A percentile compares a stretch with the other conserved stretches of the same genome.
phyloP scores from a whole-genome alignment of 2,113 vertebrate genomes.

The Leptocoma aspasia region DNA sequence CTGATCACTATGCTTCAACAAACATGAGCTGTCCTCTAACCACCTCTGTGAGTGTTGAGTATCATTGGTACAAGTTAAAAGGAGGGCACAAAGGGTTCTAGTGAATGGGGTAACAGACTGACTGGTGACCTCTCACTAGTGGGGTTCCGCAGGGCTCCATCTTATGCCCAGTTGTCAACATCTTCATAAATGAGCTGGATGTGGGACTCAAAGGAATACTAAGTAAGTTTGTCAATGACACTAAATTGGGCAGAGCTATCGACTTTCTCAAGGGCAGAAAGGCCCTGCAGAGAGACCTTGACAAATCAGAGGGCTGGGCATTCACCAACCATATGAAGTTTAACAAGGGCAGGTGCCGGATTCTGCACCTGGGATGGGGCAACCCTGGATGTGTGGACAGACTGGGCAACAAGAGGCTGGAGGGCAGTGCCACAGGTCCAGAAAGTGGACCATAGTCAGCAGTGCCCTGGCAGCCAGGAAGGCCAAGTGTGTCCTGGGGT shows the following conservation, averaged over 20 bases:
- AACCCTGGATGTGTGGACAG: background rate
- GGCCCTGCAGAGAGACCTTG: background rate
- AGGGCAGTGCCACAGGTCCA: background rate
- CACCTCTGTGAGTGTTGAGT: background rate
- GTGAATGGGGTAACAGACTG: background rate
- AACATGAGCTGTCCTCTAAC: background rate
- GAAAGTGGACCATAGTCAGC: background rate
- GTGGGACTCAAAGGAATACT: background rate
- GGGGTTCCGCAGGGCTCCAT: background rate
- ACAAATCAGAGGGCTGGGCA: background rate
- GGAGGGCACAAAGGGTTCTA: background rate
- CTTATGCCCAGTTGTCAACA: background rate
- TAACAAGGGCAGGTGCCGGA: rapidly evolving
- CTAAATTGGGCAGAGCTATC: background rate
- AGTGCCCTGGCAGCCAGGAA: background rate
- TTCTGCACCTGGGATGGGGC: background rate
- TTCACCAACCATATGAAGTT: background rate
- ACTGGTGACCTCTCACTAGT: background rate
- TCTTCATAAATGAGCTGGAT: background rate
- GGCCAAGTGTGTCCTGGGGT: rapidly evolving
- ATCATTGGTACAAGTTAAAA: background rate
- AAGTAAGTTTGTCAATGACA: background rate
- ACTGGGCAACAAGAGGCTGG: background rate
- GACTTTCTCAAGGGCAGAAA: too few relatives aligned
- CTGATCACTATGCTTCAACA: background rate